These are phyloP conservation scores for Eriosoma lanigerum DNA, from an alignment of 1,140 invertebrate genomes.

Conservation along the genomic window DNA sequence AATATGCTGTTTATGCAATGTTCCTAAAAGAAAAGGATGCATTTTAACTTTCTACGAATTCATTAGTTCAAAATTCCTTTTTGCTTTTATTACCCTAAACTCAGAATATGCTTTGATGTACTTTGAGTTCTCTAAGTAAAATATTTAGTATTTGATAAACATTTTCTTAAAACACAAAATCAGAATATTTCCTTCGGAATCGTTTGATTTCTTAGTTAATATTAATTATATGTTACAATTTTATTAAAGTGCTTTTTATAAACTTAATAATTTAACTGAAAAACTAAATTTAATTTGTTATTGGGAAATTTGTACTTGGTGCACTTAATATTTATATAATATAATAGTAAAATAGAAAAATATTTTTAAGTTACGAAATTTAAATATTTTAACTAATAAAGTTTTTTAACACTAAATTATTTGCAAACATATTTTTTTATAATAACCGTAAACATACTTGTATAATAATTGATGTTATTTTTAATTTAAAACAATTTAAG, in stretches of 20 bases:
- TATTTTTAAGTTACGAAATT: too few species aligned
- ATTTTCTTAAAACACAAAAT: not conserved
- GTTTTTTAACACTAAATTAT: too few species aligned
- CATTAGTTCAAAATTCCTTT: slow-evolving; percentile 4
- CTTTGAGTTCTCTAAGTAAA: not conserved
- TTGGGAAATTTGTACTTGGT: too few species aligned
- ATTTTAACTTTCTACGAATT: not conserved
- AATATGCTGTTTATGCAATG: not conserved
- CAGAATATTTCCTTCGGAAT: not conserved
- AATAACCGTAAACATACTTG: too few species aligned
- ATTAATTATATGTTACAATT: too few species aligned
- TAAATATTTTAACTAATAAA: too few species aligned
- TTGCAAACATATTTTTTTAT: too few species aligned
- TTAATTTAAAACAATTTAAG: too few species aligned
- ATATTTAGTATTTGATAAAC: not conserved
- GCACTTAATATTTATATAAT: too few species aligned
- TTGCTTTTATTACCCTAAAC: slow-evolving; percentile 13
- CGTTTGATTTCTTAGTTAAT: not conserved
- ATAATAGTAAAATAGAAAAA: too few species aligned
- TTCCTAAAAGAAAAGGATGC: not conserved
- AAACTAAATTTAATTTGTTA: not conserved
- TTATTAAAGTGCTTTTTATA: not conserved
- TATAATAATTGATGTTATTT: too few species aligned
- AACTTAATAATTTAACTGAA: not conserved
- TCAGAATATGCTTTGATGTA: not conserved